Evolutionary conservation across 2,888 invertebrate species (phyloP), one percentile per base, ranked within the genome.

Genomic region (Apotomis betuletana): DNA sequence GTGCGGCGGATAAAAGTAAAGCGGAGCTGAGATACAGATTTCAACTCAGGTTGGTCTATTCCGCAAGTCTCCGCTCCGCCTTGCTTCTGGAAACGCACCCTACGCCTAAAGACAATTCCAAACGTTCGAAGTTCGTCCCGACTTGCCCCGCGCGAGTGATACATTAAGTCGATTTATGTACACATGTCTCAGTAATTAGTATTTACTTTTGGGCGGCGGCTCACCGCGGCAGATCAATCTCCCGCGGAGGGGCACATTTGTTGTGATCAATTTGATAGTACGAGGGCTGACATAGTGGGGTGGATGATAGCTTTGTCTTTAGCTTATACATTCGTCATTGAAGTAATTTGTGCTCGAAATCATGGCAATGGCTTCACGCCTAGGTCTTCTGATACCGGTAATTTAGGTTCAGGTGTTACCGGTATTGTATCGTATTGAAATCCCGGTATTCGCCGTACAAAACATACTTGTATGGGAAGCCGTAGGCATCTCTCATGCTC

Each of bases 81-180:
- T 27, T 2, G 27, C 27, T 63, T 27, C 10, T n/a, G n/a, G 8
- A 13, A 13, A 15, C 54, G 10, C 51, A n/a, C 4, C 15, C 27
- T 15, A 44, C 10, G 44, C 9, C 10, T 57, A 38, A 52, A 54
- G 15, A 27, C 51, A 64, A 64, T 44, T 36, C 27, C 6, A 49
- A 58, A 67, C 38, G 65, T 51, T 70, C 38, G 41, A 55, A 41
- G 55, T 65, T n/a, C 12, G 27, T 15, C 54, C 41, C 44, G 64
- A 72, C 70, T 57, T 60, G 65, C 72, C 72, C 77, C 77, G 79
- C 74, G 79, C 70, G 77, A 81, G 78, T 81, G 81, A 83, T 82
- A 88, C 88, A 88, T 91, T 90, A 88, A 85, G 82, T 85, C 86
- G 85, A 90, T 90, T 89, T 90, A 88, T 90, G 87, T 85, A 85